A percentile compares a stretch with the other conserved stretches of the same genome.
These are phyloP conservation scores for Shinisaurus crocodilurus DNA, from an alignment of 2,113 vertebrate genomes.

Conservation along the genomic window DNA sequence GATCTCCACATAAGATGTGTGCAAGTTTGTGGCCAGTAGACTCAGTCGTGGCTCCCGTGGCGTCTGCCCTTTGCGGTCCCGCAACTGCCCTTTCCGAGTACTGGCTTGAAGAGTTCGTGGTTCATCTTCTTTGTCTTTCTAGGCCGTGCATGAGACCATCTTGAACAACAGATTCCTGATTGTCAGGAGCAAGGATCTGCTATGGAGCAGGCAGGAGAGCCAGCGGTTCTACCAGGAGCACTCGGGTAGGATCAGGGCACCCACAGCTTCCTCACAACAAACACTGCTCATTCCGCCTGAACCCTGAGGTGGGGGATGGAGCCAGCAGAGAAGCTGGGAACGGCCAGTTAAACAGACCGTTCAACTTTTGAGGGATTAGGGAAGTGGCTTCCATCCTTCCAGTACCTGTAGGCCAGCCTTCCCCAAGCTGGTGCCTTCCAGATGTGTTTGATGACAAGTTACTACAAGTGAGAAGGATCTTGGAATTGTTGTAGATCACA, in stretches of 20 bases:
- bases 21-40: background rate
- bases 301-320: too few relatives aligned
- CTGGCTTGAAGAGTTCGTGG: background rate
- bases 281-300: too few relatives aligned
- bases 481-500: too few relatives aligned
- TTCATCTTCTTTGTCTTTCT: background rate
- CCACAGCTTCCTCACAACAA: background rate
- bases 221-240: constrained; percentile 91
- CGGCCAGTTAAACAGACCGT: background rate
- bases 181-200: constrained; percentile 82
- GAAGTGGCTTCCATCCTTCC: background rate
- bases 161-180: constrained; percentile 87
- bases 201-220: constrained; percentile 84
- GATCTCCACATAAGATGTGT: background rate
- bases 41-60: too few relatives aligned
- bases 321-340: background rate
- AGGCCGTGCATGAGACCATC: constrained; percentile 91
- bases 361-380: too few relatives aligned
- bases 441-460: too few relatives aligned
- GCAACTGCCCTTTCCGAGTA: background rate
- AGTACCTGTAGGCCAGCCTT: too few relatives aligned
- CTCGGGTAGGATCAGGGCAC: constrained; percentile 76
- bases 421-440: too few relatives aligned
- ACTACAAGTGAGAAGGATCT: too few relatives aligned
- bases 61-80: background rate